phyloP scores from a whole-genome alignment of 2,797 vertebrate genomes.

The Hybognathus amarus region DNA sequence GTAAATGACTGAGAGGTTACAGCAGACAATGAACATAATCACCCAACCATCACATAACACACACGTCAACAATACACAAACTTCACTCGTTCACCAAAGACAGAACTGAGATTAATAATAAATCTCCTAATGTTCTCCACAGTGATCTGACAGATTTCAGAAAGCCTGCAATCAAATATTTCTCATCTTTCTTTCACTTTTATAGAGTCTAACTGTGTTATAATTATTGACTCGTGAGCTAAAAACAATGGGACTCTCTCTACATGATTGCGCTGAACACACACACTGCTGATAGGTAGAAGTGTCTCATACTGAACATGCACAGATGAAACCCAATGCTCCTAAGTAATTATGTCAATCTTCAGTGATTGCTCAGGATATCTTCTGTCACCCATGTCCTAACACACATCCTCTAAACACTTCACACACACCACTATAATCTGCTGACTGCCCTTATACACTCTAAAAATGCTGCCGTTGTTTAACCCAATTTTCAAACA shows the following conservation, averaged over 20 bases:
- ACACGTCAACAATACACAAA: not conserved
- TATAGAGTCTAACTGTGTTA: not conserved
- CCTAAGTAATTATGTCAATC: conserved; percentile 6
- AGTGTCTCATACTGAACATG: conserved; percentile 21
- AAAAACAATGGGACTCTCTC: not conserved
- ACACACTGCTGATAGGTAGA: not conserved
- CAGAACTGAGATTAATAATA: not conserved
- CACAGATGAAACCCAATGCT: conserved; percentile 19
- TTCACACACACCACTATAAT: conserved; percentile 70
- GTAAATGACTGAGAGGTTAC: not conserved
- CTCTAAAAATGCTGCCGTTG: too few species aligned
- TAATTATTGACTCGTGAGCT: not conserved
- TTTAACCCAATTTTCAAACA: too few species aligned
- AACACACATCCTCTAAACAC: conserved; percentile 67
- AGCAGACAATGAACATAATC: conserved; percentile 17
- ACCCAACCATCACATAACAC: not conserved
- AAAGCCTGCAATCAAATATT: not conserved
- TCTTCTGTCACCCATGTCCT: conserved; percentile 56
- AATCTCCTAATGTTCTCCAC: not conserved
- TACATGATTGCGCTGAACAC: too few species aligned
- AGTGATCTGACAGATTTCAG: not conserved
- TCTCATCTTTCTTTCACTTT: not conserved
- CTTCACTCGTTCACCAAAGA: not conserved
- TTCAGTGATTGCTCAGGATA: conserved; percentile 56
- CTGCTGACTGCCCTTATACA: conserved; percentile 59